Evolutionary conservation across 2,797 vertebrate genomes (phyloP).

Genomic region (Fringilla coelebs): DNA sequence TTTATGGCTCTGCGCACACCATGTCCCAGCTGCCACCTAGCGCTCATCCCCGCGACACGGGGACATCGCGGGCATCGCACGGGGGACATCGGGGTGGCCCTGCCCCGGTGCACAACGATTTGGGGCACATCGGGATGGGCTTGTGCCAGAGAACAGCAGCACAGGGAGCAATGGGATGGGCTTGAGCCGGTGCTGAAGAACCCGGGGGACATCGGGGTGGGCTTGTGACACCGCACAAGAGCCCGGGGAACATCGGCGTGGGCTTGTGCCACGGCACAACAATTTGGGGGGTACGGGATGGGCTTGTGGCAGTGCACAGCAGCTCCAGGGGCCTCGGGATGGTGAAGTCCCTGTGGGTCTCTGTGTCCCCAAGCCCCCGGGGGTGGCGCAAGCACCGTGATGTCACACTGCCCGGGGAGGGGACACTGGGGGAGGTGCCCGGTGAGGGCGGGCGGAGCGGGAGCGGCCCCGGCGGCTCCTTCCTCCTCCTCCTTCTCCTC

Average conservation of each 20-base stretch:
- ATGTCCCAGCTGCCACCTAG: background rate
- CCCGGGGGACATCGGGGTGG: fast-evolving
- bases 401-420: background rate
- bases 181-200: too few relatives aligned
- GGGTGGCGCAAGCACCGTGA: background rate
- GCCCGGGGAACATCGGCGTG: fast-evolving
- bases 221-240: fast-evolving
- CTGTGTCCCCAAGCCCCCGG: background rate
- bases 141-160: fast-evolving
- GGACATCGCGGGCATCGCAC: fast-evolving
- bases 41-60: fast-evolving
- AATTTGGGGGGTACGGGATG: background rate
- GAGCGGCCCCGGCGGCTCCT: background rate
- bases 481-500: background rate
- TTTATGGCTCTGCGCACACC: fast-evolving
- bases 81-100: fast-evolving
- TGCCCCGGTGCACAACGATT: fast-evolving
- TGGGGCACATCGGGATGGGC: background rate
- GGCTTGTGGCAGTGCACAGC: fast-evolving
- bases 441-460: background rate
- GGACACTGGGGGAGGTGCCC: background rate
- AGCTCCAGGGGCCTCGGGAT: background rate
- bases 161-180: fast-evolving
- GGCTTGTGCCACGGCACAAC: too few relatives aligned
- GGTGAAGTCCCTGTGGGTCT: fast-evolving